Evolutionary conservation across 2,888 invertebrate species (phyloP).

Genomic region (Melanotus villosus): DNA sequence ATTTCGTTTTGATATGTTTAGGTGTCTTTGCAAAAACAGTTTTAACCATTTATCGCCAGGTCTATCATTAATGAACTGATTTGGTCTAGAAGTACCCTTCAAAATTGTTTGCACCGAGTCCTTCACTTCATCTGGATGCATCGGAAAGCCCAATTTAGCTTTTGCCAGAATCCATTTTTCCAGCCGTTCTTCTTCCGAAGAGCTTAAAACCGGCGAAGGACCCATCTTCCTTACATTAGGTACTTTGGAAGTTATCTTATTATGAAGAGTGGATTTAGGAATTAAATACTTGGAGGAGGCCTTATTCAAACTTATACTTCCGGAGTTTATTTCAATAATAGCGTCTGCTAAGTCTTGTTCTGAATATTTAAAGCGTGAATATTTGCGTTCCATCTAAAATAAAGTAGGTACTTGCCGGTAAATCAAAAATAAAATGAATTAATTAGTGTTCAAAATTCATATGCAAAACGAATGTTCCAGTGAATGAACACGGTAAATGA

Average conservation of each 20-base stretch:
- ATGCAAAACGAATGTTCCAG: too few relatives aligned
- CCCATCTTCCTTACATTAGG: not conserved
- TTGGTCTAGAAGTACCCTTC: conserved; percentile 38
- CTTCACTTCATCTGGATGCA: conserved; percentile 54
- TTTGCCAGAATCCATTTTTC: not conserved
- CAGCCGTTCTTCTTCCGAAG: not conserved
- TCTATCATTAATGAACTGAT: conserved; percentile 49
- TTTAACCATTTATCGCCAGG: conserved; percentile 51
- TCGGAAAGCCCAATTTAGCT: conserved; percentile 50
- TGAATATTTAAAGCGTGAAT: too few relatives aligned
- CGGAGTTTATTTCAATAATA: too few relatives aligned
- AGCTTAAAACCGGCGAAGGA: not conserved
- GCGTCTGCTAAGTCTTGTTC: too few relatives aligned
- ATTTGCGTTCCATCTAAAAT: too few relatives aligned
- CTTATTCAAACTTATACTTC: too few relatives aligned
- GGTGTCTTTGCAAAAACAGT: conserved; percentile 54
- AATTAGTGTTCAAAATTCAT: too few relatives aligned
- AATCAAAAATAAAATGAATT: too few relatives aligned
- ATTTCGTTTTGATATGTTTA: conserved; percentile 48
- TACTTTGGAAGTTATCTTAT: not conserved
- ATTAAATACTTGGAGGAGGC: too few relatives aligned
- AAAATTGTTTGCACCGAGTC: conserved; percentile 50
- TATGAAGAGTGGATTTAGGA: too few relatives aligned
- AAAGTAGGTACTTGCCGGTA: too few relatives aligned
- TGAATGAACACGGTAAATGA: too few relatives aligned